Evolutionary conservation across 2,888 invertebrate genomes (phyloP), one percentile per base, ranked within the genome.

Genomic region (Kuschelorhynchus macadamiae): DNA sequence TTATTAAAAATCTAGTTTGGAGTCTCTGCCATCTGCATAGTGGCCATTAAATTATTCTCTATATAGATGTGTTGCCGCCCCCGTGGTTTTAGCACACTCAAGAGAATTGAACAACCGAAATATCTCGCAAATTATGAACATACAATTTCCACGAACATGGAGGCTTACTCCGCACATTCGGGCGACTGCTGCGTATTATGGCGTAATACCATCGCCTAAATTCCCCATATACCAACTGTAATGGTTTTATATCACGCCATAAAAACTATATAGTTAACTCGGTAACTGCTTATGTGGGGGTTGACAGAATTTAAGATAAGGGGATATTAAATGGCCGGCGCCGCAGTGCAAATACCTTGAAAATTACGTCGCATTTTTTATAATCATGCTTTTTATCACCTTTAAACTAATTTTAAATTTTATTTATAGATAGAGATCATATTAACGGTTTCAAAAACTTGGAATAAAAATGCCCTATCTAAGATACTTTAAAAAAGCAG

Each of bases 241-340:
- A 55, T 55, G 55, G 55, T 55, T 42, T 55, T 55, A 55, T 55
- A 55, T 55, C 55, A 55, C 55, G 55, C 42, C 32, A 55, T 55
- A 42, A 55, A 55, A 55, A 55, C 42, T 55, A 55, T 42, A 41
- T 30, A 41, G 42, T 55, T 55, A 30, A 12, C 42, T 55, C 25
- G 42, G 41, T 36, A 52, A 52, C 52, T 14, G 36, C 36, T 36
- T 39, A 18, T 52, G 21, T 25, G 25, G 7, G 8, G 16, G 42
- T 17, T 25, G 42, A 55, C 55, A 42, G 1, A 18, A 18, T 42
- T 55, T 55, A 17, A 55, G 55, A 55, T 55, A 41, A 42, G 16
- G 17, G 30, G 2, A 30, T 41, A 30, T 16, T 42, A 25, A 11
- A 55, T 36, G 3, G 36, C 3, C 36, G 36, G 12, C 11, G 36